These are phyloP conservation scores for Labeo rohita DNA, from an alignment of 2,113 vertebrate genomes.

Conservation along the genomic window DNA sequence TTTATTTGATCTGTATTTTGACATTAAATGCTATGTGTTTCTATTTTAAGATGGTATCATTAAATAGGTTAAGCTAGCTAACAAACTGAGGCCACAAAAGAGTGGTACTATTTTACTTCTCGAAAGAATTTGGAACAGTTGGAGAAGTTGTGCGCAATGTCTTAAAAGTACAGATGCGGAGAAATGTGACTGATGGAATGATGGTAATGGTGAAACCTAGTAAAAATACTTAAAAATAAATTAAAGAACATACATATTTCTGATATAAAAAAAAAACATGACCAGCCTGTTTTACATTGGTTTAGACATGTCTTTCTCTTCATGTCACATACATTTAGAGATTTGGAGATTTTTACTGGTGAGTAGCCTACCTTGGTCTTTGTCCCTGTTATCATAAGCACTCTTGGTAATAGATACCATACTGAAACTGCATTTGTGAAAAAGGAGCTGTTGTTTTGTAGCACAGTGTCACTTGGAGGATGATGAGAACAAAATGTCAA, in stretches of 20 bases:
- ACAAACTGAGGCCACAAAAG: no score
- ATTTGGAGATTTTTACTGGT: background rate
- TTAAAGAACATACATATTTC: no score
- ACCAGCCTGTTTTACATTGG: background rate
- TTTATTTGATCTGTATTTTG: background rate
- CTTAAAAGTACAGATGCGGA: conserved; percentile 31
- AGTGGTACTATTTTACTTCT: conserved; percentile 30
- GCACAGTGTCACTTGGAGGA: background rate
- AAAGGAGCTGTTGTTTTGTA: background rate
- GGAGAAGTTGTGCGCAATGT: background rate
- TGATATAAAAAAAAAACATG: no score
- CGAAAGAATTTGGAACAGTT: conserved; percentile 32
- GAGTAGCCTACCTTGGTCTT: background rate
- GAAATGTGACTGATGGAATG: background rate
- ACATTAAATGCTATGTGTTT: background rate
- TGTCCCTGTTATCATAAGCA: background rate
- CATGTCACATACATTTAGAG: background rate
- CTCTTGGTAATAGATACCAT: background rate
- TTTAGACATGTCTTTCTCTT: background rate
- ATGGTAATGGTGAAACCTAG: background rate
- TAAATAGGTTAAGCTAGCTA: background rate
- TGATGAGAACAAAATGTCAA: background rate
- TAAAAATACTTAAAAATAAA: no score
- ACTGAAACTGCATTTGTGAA: background rate
- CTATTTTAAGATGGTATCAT: background rate